Evolutionary conservation across 92 coral and sea anemone species (phyloP).

Genomic region (Palythoa grandis): DNA sequence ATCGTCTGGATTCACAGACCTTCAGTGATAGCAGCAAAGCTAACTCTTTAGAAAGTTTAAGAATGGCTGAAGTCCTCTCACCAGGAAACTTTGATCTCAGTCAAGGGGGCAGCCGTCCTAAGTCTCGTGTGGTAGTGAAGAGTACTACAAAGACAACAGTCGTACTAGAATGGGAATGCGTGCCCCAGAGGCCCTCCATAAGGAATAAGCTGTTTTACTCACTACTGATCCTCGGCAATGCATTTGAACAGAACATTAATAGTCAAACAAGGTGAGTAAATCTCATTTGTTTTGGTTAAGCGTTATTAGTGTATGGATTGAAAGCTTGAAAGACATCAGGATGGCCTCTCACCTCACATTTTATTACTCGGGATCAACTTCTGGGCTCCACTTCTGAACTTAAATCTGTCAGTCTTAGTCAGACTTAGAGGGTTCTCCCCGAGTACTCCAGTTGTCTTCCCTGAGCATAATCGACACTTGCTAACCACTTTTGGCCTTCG

Average conservation of each 20-base stretch:
- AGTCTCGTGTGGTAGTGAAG: constrained; percentile 69
- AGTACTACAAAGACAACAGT: constrained; percentile 60
- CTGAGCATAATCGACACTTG: no score
- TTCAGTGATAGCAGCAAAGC: neutral
- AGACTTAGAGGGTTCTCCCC: no score
- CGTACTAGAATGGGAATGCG: constrained; percentile 81
- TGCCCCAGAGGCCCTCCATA: constrained; percentile 30
- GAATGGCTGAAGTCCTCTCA: neutral
- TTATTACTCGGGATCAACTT: no score
- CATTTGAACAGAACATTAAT: constrained; percentile 58
- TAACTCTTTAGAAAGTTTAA: neutral
- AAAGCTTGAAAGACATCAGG: no score
- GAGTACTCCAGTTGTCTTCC: no score
- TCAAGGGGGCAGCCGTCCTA: constrained; percentile 19
- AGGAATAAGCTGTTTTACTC: constrained; percentile 48
- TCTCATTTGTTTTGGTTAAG: neutral
- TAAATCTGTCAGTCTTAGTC: no score
- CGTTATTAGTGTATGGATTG: no score
- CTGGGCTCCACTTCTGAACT: no score
- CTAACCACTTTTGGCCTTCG: no score
- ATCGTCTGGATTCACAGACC: neutral
- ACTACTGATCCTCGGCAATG: constrained; percentile 66
- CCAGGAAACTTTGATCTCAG: neutral
- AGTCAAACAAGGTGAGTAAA: constrained; percentile 42
- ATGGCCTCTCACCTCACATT: no score